These are phyloP conservation scores for Pionites leucogaster DNA, from an alignment of 2,113 vertebrate species.

Conservation along the genomic window DNA sequence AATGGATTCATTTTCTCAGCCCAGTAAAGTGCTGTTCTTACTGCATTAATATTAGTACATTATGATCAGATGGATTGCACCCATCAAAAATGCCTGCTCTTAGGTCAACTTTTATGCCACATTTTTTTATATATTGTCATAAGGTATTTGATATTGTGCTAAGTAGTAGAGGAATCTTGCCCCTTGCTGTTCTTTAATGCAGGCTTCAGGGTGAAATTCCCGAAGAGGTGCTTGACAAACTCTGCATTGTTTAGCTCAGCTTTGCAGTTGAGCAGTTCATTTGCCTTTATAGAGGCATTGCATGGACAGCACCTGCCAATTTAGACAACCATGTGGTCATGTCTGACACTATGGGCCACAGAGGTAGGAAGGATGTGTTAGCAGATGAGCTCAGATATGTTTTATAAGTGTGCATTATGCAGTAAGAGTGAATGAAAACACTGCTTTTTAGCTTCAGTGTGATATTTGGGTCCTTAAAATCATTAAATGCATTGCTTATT, in stretches of 20 bases:
- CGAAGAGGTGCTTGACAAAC: background rate
- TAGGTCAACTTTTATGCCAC: background rate
- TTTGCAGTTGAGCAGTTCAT: background rate
- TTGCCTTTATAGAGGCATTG: background rate
- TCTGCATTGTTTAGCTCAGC: background rate
- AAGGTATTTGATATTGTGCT: background rate
- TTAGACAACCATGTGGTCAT: background rate
- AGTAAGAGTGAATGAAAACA: background rate
- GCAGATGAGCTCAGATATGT: background rate
- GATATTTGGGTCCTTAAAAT: background rate
- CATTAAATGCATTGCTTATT: background rate
- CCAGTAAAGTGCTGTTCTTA: background rate
- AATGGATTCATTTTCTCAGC: background rate
- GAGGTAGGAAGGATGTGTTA: background rate
- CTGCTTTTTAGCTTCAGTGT: background rate
- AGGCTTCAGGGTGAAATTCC: background rate
- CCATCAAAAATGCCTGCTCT: background rate
- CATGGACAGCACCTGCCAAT: background rate
- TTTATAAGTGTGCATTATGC: background rate
- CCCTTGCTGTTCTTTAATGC: background rate
- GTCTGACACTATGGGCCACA: background rate
- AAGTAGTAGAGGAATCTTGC: background rate
- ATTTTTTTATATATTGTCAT: background rate
- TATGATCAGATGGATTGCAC: background rate
- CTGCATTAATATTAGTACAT: background rate